Evolutionary conservation across 37 sponge, comb jelly and placozoan species (phyloP).

Genomic region (Bolinopsis microptera): DNA sequence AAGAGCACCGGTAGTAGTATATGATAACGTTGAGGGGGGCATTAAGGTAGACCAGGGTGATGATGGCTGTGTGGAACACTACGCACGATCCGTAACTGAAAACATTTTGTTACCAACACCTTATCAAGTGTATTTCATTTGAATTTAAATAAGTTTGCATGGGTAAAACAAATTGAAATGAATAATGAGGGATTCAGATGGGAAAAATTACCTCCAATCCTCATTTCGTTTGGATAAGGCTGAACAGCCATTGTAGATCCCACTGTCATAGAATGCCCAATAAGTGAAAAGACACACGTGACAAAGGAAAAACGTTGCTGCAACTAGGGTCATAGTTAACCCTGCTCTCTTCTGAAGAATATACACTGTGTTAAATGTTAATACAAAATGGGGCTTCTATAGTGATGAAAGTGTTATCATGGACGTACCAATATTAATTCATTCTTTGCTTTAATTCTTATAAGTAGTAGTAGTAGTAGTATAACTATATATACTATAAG

Average conservation of each 20-base stretch:
- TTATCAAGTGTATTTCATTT: too few relatives aligned
- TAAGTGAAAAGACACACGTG: not conserved
- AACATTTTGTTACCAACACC: too few relatives aligned
- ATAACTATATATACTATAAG: too few relatives aligned
- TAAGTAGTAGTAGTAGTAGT: too few relatives aligned
- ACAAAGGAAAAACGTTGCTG: not conserved
- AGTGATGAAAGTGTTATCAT: too few relatives aligned
- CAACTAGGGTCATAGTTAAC: constrained; percentile 11
- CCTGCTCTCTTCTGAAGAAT: constrained; percentile 9
- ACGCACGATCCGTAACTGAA: constrained; percentile 12
- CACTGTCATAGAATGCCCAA: not conserved
- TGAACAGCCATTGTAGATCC: not conserved
- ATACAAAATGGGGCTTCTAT: too few relatives aligned
- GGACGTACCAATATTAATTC: too few relatives aligned
- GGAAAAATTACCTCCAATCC: constrained; percentile 6
- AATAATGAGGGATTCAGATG: too few relatives aligned
- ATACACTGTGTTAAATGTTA: too few relatives aligned
- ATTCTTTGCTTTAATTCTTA: too few relatives aligned
- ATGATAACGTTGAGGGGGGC: constrained; percentile 8
- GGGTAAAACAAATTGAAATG: not conserved
- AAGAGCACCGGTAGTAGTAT: constrained; percentile 55
- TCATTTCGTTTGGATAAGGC: too few relatives aligned
- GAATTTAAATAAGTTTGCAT: too few relatives aligned
- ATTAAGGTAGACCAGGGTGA: constrained; percentile 12
- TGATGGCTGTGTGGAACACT: not conserved